These are phyloP conservation scores for Trinorchestia longiramus DNA, from an alignment of 1,140 invertebrate species.

Conservation along the genomic window DNA sequence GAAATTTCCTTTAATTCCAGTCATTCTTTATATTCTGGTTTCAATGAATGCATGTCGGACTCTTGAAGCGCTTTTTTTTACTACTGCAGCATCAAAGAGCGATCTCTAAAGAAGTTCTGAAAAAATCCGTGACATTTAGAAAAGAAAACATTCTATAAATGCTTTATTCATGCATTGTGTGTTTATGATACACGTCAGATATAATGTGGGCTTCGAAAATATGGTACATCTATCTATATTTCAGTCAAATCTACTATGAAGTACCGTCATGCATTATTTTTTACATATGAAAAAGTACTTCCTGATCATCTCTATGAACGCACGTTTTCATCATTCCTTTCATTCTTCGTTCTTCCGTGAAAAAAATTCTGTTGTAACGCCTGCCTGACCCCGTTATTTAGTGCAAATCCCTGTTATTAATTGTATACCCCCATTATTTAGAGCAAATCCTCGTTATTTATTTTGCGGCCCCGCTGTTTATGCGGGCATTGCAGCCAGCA, in stretches of 20 bases:
- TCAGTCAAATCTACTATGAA: neutral
- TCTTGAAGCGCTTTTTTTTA: neutral
- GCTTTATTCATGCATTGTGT: neutral
- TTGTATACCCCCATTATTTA: neutral
- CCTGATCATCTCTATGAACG: no score
- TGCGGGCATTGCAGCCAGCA: neutral
- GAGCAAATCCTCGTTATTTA: no score
- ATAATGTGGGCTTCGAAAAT: neutral
- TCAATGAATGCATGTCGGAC: neutral
- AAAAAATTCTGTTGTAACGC: neutral
- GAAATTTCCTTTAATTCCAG: neutral
- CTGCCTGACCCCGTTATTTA: neutral
- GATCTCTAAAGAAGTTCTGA: neutral
- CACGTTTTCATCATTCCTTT: neutral
- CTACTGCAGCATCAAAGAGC: neutral
- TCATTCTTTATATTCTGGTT: neutral
- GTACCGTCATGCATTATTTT: neutral
- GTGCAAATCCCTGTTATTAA: no score
- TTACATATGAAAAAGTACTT: neutral
- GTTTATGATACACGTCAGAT: neutral
- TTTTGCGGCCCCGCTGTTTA: neutral
- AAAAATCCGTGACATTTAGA: neutral
- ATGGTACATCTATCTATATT: neutral
- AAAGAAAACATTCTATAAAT: neutral
- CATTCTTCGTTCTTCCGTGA: neutral